Evolutionary conservation across 2,888 invertebrate genomes (phyloP).

Genomic region (Lampropteryx suffumata): DNA sequence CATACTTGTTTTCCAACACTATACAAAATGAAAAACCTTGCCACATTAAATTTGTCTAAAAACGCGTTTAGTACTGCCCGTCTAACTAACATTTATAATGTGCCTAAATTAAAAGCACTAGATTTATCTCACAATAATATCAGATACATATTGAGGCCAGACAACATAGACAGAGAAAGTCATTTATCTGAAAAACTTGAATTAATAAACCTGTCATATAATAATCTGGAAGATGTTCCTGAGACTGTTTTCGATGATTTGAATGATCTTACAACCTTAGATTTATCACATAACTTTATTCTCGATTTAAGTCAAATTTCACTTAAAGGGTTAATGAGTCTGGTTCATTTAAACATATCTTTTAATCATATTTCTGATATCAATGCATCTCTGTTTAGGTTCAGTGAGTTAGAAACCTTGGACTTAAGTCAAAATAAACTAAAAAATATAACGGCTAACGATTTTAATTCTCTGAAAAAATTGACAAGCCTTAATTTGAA

Average conservation of each 20-base stretch:
- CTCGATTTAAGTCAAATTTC: slow-evolving; percentile 41
- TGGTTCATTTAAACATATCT: slow-evolving; percentile 51
- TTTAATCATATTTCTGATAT: slow-evolving; percentile 52
- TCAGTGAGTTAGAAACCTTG: slow-evolving; percentile 47
- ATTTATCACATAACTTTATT: slow-evolving; percentile 58
- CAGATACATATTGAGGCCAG: slow-evolving; percentile 34
- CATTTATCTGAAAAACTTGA: slow-evolving; percentile 38
- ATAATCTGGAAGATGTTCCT: slow-evolving; percentile 47
- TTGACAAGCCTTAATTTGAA: slow-evolving; percentile 49
- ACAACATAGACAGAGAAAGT: slow-evolving; percentile 15
- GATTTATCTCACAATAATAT: slow-evolving; percentile 61
- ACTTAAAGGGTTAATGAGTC: slow-evolving; percentile 56
- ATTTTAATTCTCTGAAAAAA: slow-evolving; percentile 48
- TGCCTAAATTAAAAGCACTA: slow-evolving; percentile 42
- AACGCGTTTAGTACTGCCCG: slow-evolving; percentile 47
- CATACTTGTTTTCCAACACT: slow-evolving; percentile 39
- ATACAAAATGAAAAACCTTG: slow-evolving; percentile 41
- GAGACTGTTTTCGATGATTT: slow-evolving; percentile 50
- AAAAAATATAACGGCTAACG: slow-evolving; percentile 37
- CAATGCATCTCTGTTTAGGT: slow-evolving; percentile 53
- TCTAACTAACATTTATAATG: slow-evolving; percentile 41
- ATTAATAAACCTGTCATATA: slow-evolving; percentile 54
- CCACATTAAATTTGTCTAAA: slow-evolving; percentile 45
- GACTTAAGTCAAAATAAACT: slow-evolving; percentile 54
- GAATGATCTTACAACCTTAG: slow-evolving; percentile 45